Conservation (phyloP, 2,888 invertebrate species). For the Pasiphila rectangulata region DNA sequence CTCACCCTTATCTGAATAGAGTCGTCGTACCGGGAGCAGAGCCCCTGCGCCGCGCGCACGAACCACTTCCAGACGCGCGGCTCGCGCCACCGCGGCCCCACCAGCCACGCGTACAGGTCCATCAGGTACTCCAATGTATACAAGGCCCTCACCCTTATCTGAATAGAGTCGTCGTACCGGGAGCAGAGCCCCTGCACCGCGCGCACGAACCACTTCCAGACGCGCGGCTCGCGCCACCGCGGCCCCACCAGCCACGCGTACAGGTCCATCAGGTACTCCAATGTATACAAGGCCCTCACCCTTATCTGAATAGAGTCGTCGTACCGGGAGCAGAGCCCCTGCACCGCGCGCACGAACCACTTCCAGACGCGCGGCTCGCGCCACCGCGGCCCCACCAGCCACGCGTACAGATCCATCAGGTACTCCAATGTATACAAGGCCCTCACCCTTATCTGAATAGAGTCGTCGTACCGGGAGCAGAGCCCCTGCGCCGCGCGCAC, state of each 20-base stretch:
- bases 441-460: background rate
- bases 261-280: background rate
- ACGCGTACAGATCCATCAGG: conserved; percentile 11
- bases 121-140: background rate
- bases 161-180: background rate
- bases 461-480: background rate
- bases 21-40: background rate
- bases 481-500: background rate
- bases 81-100: conserved; percentile 15
- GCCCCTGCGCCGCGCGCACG: background rate
- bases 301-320: background rate
- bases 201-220: conserved; percentile 10
- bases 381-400: conserved; percentile 14
- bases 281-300: conserved; percentile 1
- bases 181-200: background rate
- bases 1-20: background rate
- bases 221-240: conserved; percentile 11
- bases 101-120: conserved; percentile 11
- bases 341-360: conserved; percentile 8
- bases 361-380: conserved; percentile 4
- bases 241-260: conserved; percentile 14
- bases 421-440: no score
- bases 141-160: conserved; percentile 1
- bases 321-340: background rate
- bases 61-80: conserved; percentile 6